Base-by-base conservation (phyloP, 2,113 vertebrate species). In the Centropristis striata region DNA sequence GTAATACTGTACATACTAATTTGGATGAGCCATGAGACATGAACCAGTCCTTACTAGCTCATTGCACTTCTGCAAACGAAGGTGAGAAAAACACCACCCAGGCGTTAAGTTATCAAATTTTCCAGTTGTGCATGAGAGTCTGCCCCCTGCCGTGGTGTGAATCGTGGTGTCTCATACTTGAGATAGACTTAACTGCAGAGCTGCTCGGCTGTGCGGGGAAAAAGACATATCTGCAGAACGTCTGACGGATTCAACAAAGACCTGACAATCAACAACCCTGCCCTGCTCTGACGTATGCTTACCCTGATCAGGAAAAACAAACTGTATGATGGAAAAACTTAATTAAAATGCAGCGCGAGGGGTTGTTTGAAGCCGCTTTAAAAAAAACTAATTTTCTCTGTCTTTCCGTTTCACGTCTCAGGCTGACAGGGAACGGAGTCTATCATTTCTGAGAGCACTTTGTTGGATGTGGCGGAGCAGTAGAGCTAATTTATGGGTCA, bases 401-500 rank as follows among this genome's bases (percentile, higher is more conserved):
- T 42, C 36, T 78, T 71, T 73, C 25, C 8, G 1, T 71, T 82
- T 74, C 57, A 69, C 80, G 59, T 83, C 80, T 80, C 49, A 47
- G 3, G 55, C 72, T 75, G 75, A 76, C 37, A 55, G 53, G 54
- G 63, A 80, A 68, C 36, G 28, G 72, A 88, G 86, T 87, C 78
- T 25, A 73, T 86, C 77, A 83, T 81, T 87, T 87, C 75, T 71
- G 74, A 57, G 90, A 84, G 86, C 86, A 81, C 77, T 72, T 60
- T 71, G 82, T 71, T 81, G 87, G 87, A 85, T 75, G 80, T 86
- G 84, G 77, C 83, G 71, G 79, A 73, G 84, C 71, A 27, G 44
- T 73, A n/a, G 64, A 75, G 87, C 81, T 92, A 89, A 93, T 93
- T 94, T 93, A 93, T 90, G 84, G 90, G 77, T 91, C 91, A 87